phyloP scores from a whole-genome alignment of 2,888 invertebrate genomes.

The Rhyacophila evoluta region DNA sequence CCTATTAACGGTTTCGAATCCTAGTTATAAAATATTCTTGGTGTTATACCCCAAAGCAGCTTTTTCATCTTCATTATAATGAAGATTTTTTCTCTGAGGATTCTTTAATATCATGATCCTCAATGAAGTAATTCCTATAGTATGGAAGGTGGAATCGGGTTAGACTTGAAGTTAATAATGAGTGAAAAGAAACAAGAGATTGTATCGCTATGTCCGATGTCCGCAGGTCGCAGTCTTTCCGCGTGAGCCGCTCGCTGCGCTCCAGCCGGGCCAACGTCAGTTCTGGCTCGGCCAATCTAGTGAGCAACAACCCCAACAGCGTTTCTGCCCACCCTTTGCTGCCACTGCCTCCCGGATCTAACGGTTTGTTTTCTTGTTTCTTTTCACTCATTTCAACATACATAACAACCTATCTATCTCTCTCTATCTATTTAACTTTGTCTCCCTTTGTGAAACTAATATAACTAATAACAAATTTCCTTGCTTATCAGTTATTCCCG shows the following conservation, averaged over 20 bases:
- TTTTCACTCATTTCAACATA: conserved; percentile 39
- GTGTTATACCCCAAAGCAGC: no score
- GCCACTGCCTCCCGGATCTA: conserved; percentile 84
- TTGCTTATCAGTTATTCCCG: neutral
- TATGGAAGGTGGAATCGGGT: conserved; percentile 1
- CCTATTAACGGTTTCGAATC: no score
- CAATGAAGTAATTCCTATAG: no score
- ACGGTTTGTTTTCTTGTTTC: conserved; percentile 64
- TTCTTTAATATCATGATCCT: no score
- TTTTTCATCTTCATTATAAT: no score
- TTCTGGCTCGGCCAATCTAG: conserved; percentile 59
- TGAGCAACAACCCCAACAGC: conserved; percentile 76
- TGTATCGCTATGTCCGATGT: conserved; percentile 60
- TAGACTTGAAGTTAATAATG: conserved; percentile 8
- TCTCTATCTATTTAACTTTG: conserved; percentile 51
- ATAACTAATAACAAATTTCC: neutral
- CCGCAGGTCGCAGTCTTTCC: conserved; percentile 95
- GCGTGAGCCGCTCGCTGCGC: conserved; percentile 82
- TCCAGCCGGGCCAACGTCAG: conserved; percentile 74
- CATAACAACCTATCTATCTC: conserved; percentile 53
- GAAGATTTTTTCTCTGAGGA: no score
- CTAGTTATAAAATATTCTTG: no score
- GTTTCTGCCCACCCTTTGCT: conserved; percentile 94
- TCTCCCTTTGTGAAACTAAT: conserved; percentile 33
- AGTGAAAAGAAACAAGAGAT: conserved; percentile 36